These are phyloP conservation scores for Poeciliopsis gracilis DNA, from an alignment of 2,797 vertebrate genomes.

Conservation along the genomic window DNA sequence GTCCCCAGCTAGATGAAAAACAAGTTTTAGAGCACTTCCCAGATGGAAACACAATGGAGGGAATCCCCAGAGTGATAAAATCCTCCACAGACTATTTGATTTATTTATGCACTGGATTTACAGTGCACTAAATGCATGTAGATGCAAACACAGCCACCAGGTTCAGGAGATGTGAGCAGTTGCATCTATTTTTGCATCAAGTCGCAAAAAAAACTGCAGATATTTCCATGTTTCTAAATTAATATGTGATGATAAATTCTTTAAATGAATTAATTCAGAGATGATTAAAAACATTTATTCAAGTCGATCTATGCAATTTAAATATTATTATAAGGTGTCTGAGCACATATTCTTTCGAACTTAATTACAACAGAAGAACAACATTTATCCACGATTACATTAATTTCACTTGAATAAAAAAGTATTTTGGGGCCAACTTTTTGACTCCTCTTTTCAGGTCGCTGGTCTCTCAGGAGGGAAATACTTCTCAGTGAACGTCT, in stretches of 20 bases:
- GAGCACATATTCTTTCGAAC: not conserved
- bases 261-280: not conserved
- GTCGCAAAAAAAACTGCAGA: not conserved
- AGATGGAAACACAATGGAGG: slow-evolving; percentile 46
- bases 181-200: slow-evolving; percentile 1
- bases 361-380: not conserved
- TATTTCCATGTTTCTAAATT: not conserved
- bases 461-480: not conserved
- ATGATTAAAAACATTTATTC: not conserved
- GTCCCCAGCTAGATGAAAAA: slow-evolving; percentile 24
- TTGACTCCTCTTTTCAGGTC: not conserved
- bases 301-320: not conserved
- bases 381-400: not conserved
- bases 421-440: not conserved
- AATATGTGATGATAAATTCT: not conserved
- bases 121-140: not conserved
- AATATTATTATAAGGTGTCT: not conserved
- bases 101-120: not conserved
- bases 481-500: not conserved
- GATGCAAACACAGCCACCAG: not conserved
- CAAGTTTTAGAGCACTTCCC: slow-evolving; percentile 48
- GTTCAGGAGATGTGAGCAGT: not conserved
- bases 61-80: not conserved
- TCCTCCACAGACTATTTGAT: not conserved
- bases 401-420: not conserved